These are phyloP conservation scores for Dryobota labecula DNA, from an alignment of 2,888 invertebrate genomes.

Conservation along the genomic window DNA sequence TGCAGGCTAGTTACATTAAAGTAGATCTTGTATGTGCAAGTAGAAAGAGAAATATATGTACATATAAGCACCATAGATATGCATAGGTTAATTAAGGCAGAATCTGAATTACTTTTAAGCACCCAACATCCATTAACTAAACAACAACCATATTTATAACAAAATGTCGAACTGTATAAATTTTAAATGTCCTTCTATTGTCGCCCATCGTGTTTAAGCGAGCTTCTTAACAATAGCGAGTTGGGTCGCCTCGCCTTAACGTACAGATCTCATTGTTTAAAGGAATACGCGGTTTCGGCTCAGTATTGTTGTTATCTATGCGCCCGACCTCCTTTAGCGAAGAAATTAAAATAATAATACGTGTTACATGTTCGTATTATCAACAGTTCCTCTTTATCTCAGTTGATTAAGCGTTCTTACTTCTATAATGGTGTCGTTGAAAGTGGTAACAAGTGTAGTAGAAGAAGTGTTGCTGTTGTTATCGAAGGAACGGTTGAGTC, in stretches of 20 bases:
- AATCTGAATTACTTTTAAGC: conserved; percentile 29
- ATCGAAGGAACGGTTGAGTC: neutral
- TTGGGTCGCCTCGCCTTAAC: conserved; percentile 72
- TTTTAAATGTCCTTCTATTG: conserved; percentile 64
- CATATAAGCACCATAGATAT: too few species aligned
- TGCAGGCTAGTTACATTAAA: neutral
- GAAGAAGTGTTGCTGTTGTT: conserved; percentile 13
- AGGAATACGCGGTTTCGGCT: conserved; percentile 69
- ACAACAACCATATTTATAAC: conserved; percentile 53
- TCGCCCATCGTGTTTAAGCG: conserved; percentile 66
- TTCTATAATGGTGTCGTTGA: conserved; percentile 44
- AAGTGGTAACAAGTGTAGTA: conserved; percentile 1
- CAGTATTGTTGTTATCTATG: conserved; percentile 72
- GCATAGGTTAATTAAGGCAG: conserved; percentile 17
- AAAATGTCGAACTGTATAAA: conserved; percentile 65
- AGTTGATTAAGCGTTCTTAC: conserved; percentile 41
- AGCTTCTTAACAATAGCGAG: conserved; percentile 70
- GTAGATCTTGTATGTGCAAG: neutral
- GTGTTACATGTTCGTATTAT: conserved; percentile 62
- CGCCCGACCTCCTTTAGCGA: conserved; percentile 62
- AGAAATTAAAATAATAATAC: conserved; percentile 71
- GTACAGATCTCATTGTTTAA: conserved; percentile 73
- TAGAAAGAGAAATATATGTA: neutral
- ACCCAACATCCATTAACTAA: conserved; percentile 39
- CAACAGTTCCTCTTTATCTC: conserved; percentile 55